These are phyloP conservation scores for Oophaga pumilio DNA, from an alignment of 2,113 vertebrate species.

Conservation along the genomic window DNA sequence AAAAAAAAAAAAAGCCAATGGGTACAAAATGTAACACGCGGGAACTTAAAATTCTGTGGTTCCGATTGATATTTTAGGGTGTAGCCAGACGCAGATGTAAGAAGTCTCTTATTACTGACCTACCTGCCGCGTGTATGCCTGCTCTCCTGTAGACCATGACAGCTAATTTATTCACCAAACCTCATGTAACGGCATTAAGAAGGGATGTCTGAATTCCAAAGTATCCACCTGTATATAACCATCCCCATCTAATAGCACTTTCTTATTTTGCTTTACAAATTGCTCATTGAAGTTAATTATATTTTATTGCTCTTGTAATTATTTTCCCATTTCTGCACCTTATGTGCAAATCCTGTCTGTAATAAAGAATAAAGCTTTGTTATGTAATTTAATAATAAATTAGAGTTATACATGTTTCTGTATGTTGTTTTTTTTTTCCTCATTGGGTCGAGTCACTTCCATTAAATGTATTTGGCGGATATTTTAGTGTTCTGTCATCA, in stretches of 20 bases:
- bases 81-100: not conserved
- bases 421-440: conserved; percentile 51
- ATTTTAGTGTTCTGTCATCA: no score
- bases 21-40: not conserved
- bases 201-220: conserved; percentile 64
- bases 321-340: conserved; percentile 74
- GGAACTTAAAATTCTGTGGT: not conserved
- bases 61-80: not conserved
- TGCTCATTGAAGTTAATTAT: conserved; percentile 65
- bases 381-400: conserved; percentile 86
- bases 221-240: conserved; percentile 47
- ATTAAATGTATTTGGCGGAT: no score
- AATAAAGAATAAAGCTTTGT: conserved; percentile 73
- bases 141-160: not conserved
- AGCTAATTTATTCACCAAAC: conserved; percentile 39
- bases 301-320: conserved; percentile 76
- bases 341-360: conserved; percentile 77
- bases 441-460: not conserved
- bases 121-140: not conserved
- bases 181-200: conserved; percentile 58
- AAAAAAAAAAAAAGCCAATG: not conserved
- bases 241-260: conserved; percentile 72
- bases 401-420: conserved; percentile 70
- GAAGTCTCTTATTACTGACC: no score
- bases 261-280: conserved; percentile 71